Percentiles rank a stretch among this genome's conserved stretches.
These are phyloP conservation scores for Ceraclea dissimilis DNA, from an alignment of 2,888 invertebrate genomes.

Conservation along the genomic window DNA sequence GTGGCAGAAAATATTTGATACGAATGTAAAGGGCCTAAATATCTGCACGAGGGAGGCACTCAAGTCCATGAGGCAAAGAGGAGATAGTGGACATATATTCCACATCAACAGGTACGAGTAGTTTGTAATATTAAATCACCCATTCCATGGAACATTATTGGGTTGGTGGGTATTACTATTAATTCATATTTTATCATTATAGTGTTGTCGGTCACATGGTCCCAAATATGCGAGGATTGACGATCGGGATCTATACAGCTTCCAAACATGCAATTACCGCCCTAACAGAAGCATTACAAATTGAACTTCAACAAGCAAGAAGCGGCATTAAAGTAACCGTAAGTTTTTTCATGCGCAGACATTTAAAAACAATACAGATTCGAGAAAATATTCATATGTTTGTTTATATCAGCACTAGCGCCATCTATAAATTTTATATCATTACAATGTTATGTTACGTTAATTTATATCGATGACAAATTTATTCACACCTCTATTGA, in stretches of 20 bases:
- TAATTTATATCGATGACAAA: no score
- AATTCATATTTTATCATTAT: no score
- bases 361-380: no score
- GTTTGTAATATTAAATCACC: not conserved
- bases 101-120: conserved; percentile 57
- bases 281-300: conserved; percentile 33
- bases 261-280: conserved; percentile 35
- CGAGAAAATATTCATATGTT: no score
- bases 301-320: conserved; percentile 30
- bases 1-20: conserved; percentile 35
- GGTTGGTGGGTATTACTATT: no score
- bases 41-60: conserved; percentile 50
- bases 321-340: conserved; percentile 35
- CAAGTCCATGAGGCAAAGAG: conserved; percentile 44
- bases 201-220: conserved; percentile 33
- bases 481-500: no score
- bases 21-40: conserved; percentile 51
- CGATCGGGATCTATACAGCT: conserved; percentile 33
- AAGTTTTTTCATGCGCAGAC: conserved; percentile 24
- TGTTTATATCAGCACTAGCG: no score
- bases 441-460: no score
- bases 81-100: conserved; percentile 51
- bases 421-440: no score
- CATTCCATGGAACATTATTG: not conserved
- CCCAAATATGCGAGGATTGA: conserved; percentile 25